Base-by-base conservation (phyloP, 2,113 vertebrate species). In the Corythornis cristatus region DNA sequence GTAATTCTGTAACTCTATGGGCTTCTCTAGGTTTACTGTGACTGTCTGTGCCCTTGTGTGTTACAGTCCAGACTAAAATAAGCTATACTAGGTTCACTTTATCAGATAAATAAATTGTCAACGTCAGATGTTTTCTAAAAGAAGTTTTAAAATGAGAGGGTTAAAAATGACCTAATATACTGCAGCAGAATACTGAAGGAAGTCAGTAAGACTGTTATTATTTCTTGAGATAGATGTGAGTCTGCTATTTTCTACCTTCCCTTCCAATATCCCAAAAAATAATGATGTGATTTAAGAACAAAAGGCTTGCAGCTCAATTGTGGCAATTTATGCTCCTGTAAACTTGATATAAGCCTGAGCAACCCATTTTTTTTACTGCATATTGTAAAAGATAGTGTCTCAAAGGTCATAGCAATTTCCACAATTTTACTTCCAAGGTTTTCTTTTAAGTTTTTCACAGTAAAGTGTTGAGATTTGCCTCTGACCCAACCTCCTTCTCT, bases 261-360 rank as follows among this genome's bases (percentile, higher is more conserved):
- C 72, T 93, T 81, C 79, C 93, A 78, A 90, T 90, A 92, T 68
- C 79, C 88, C 3, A 14, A 89, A 91, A 97, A 97, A 95, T 96
- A 97, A 96, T 62, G 84, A 94, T 71, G 88, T 60, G 66, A 96
- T 90, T 96, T 97, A 96, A 97, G 94, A 96, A 80, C 40, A 89
- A 95, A 95, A 96, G 96, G 73, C 83, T 94, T 95, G 66, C 61
- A 93, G 85, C 57, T 96, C 86, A 90, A 46, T 78, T 96, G 89
- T 76, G 18, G 48, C 92, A 94, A 94, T 97, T 93, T 94, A 95
- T 95, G 86, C 78, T 95, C 87, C 86, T 94, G 88, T 88, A 96
- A 85, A 92, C 64, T 88, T 79, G 73, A 84, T 84, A 31, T 83
- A 93, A 89, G 51, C 45, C 26, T 45, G 50, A 93, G 53, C 37